Conservation (phyloP, 1,140 invertebrate species). For the Goniozus legneri region DNA sequence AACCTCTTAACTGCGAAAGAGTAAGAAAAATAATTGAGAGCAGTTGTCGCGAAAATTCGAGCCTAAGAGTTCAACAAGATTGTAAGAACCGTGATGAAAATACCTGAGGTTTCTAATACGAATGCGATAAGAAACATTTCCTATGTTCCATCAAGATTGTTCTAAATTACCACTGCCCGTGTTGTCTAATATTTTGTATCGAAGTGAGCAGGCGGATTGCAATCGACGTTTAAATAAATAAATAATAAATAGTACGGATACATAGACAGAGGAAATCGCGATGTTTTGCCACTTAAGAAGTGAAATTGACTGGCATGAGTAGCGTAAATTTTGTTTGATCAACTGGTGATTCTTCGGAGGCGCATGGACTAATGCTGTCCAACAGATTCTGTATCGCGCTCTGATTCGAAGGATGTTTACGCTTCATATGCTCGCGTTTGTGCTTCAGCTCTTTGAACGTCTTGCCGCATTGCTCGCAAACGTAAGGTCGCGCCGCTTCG, state of each 20-base stretch:
- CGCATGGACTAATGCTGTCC: conserved; percentile 43
- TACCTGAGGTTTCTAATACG: no score
- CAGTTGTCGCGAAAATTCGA: no score
- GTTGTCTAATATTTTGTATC: no score
- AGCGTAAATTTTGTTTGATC: conserved; percentile 47
- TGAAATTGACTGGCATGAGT: conserved; percentile 50
- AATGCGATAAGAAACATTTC: no score
- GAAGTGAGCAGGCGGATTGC: neutral
- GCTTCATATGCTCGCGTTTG: conserved; percentile 47
- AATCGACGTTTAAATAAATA: neutral
- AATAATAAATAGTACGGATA: neutral
- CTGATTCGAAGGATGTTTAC: conserved; percentile 42
- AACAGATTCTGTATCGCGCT: conserved; percentile 43
- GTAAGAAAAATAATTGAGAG: no score
- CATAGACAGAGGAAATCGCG: neutral
- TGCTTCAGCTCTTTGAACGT: conserved; percentile 51
- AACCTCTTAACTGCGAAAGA: no score
- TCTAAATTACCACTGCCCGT: no score
- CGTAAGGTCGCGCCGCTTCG: conserved; percentile 46
- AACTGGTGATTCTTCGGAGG: conserved; percentile 33
- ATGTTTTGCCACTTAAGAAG: conserved; percentile 26
- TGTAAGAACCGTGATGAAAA: no score
- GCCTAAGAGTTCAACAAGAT: no score
- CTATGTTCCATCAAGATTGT: no score
- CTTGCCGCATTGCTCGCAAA: conserved; percentile 49